Base-by-base conservation (phyloP, 2,113 vertebrate genomes). In the Charadrius vociferus region DNA sequence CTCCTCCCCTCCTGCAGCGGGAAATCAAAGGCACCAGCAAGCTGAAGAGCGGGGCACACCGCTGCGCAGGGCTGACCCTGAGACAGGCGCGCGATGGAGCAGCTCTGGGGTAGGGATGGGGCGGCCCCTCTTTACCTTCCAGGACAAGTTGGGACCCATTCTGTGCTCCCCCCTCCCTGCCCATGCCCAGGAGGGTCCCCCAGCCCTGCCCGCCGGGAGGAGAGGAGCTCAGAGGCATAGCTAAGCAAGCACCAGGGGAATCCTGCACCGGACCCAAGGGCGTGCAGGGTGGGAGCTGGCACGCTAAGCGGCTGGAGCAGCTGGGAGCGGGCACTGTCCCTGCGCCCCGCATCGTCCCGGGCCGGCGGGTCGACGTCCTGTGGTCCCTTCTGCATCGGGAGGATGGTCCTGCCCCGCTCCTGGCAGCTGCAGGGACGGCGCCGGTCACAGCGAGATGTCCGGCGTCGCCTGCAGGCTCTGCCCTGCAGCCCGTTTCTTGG, bases 391-490 rank as follows among this genome's bases (percentile, higher is more conserved):
- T 15, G 81, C 22, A 1, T 2, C 6, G 10, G 81, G 88, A 70
- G 49, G 63, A 27, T 1, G 82, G 30, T 30, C 50, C 74, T 39
- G 88, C 14, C 78, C 81, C 9, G 19, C 3, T 20, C 13, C 81
- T 1, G 93, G 39, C 39, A 10, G 90, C 79, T 34, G 95, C 78
- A 24, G 86, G 86, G 66, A 12, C 62, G 36, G 8, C 21, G 27
- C 73, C 32, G 32, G 62, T 98, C 98, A 99, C 93, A 99, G 98
- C 4, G 98, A 97, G 86, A 99, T 98, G 97, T 99, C 99, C 2
- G 99, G 96, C 21, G 98, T 99, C 50, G 98, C 98, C 81, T 98
- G 98, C 55, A 99, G 96, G 65, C 98, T 97, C 63, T 99, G 98
- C 43, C 97, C 98, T 3, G 67, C 90, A 6, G 97, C 92, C 71